Conservation (phyloP, 2,113 vertebrate species). For the Penelope pileata region DNA sequence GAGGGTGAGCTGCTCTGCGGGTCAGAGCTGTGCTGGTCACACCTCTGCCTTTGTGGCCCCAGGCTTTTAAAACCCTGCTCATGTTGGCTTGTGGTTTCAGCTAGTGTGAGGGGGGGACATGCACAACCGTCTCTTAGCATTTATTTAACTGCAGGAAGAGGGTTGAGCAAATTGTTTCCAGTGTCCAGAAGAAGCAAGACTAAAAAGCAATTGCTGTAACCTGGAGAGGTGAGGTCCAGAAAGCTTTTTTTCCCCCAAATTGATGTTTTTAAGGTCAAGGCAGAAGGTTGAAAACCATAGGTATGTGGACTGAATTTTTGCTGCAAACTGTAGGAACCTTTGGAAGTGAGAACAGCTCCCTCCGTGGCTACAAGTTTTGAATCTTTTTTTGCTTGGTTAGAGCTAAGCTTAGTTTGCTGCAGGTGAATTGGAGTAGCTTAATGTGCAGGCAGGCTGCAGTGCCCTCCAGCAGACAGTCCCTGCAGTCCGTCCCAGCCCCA, state of each 20-base stretch:
- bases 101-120: not conserved
- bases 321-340: rapidly evolving
- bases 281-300: not conserved
- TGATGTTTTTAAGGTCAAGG: not conserved
- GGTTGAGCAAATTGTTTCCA: not conserved
- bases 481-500: not conserved
- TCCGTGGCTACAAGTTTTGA: not conserved
- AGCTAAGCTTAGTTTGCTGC: not conserved
- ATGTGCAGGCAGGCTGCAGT: not conserved
- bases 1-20: not conserved
- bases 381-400: not conserved
- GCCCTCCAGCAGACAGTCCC: not conserved
- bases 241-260: not conserved
- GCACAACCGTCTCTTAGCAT: rapidly evolving
- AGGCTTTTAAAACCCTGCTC: not conserved
- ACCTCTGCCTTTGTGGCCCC: not conserved
- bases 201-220: not conserved
- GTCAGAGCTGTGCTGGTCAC: not conserved
- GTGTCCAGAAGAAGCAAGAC: not conserved
- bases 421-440: not conserved
- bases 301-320: not conserved
- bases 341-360: not conserved
- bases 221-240: not conserved
- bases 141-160: not conserved
- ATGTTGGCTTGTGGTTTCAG: too few relatives aligned